phyloP scores from a whole-genome alignment of 2,113 vertebrate species.

The Lonchura striata region DNA sequence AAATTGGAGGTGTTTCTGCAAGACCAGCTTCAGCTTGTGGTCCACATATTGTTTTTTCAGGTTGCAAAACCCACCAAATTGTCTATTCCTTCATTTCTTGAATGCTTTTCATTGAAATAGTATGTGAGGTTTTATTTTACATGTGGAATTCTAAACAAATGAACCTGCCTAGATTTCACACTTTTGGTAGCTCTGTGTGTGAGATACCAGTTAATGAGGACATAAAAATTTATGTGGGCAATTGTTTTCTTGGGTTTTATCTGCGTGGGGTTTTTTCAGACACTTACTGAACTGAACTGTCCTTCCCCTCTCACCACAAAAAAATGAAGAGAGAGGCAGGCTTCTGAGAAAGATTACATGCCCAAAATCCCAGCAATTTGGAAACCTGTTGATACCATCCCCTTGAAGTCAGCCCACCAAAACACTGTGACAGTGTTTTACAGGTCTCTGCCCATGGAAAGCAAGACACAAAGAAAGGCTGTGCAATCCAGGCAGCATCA shows the following conservation, averaged over 20 bases:
- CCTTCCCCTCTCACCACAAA: not conserved
- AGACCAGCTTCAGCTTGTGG: not conserved
- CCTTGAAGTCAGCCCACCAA: not conserved
- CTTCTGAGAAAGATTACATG: not conserved
- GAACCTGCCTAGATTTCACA: not conserved
- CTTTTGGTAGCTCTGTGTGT: not conserved
- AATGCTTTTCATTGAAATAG: not conserved
- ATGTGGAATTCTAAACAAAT: not conserved
- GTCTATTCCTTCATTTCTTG: not conserved
- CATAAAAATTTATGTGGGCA: accelerated
- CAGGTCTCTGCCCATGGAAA: not conserved
- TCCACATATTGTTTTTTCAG: not conserved
- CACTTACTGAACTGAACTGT: not conserved
- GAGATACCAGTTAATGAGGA: not conserved
- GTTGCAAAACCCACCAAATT: not conserved
- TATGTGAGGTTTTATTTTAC: not conserved
- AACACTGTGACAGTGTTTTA: accelerated
- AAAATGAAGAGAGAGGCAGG: not conserved
- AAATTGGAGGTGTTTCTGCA: not conserved
- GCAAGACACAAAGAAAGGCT: not conserved
- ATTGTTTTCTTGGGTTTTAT: not conserved
- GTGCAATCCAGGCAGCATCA: accelerated
- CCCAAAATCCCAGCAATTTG: not conserved
- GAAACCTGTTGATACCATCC: not conserved
- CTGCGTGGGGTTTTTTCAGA: not conserved